These are phyloP conservation scores for Helostoma temminkii DNA, from an alignment of 2,797 vertebrate genomes.

Conservation along the genomic window DNA sequence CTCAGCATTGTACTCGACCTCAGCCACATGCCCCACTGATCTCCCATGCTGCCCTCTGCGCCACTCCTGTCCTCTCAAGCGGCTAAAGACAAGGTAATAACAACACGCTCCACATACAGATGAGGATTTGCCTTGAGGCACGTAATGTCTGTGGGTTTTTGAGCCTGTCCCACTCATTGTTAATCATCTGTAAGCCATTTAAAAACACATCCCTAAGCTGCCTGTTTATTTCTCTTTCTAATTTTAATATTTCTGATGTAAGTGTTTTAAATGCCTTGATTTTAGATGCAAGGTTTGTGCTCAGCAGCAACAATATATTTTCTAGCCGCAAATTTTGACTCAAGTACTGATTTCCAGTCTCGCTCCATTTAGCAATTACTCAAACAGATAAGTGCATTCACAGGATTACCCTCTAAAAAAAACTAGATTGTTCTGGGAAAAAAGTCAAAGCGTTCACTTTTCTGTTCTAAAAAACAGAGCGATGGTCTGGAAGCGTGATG, in stretches of 20 bases:
- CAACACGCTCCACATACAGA: slow-evolving; percentile 45
- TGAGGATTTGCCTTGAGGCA: slow-evolving; percentile 19
- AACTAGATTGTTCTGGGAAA: slow-evolving; percentile 21
- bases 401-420: slow-evolving; percentile 35
- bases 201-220: slow-evolving; percentile 23
- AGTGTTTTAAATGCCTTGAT: slow-evolving; percentile 15
- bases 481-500: slow-evolving; percentile 14
- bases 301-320: slow-evolving; percentile 31
- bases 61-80: slow-evolving; percentile 49
- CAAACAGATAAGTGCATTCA: slow-evolving; percentile 25
- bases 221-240: slow-evolving; percentile 5
- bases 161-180: slow-evolving; percentile 24
- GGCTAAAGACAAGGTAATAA: slow-evolving; percentile 42
- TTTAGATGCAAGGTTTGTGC: neutral
- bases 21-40: slow-evolving; percentile 44
- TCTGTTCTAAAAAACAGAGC: slow-evolving; percentile 8
- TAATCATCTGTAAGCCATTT: slow-evolving; percentile 35
- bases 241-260: slow-evolving; percentile 11
- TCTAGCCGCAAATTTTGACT: slow-evolving; percentile 32
- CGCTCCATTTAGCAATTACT: slow-evolving; percentile 55
- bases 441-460: slow-evolving; percentile 26
- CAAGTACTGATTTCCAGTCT: slow-evolving; percentile 32
- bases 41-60: slow-evolving; percentile 52
- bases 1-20: slow-evolving; percentile 47
- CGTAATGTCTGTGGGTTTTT: slow-evolving; percentile 34